Base-by-base conservation (phyloP, 2,797 vertebrate species). In the Peromyscus melanophrys region DNA sequence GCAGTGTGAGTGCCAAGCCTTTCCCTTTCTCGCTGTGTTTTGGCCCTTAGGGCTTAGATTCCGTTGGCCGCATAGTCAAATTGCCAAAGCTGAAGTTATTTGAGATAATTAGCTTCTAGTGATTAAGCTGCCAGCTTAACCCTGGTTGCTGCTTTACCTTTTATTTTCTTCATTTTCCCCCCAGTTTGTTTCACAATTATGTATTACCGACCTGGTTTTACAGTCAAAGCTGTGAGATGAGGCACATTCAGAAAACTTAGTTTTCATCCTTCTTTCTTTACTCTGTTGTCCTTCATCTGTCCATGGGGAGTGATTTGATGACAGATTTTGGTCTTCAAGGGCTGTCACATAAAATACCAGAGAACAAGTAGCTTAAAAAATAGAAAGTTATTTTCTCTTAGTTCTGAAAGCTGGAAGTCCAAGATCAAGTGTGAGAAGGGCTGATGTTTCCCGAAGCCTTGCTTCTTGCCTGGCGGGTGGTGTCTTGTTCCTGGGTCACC, bases 51-150 rank as follows among this genome's bases (percentile, higher is more conserved):
- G 84, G 65, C 65, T 71, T 87, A 87, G 46, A 55, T 71, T 52
- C 34, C 1, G 23, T 59, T 89, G 78, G 65, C 5, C 59, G 43
- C 25, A 61, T 4, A 57, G 92, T 83, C 61, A 55, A 55, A 90
- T 92, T n/a, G 73, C 40, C 31, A 90, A 82, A 63, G 73, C 69
- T 65, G 93, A 82, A 52, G 73, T 46, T 93, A 90, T 76, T 78
- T 65, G 57, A 63, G 73, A 76, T 95, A 67, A 83, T 46, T 85
- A 4, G 46, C 65, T 40, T 80, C 37, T 27, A 85, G 34, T 55
- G 73, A 65, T 9, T 63, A 92, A 89, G 75, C 27, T 25, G n/a
- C 49, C 34, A 88, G 23, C 21, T 31, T 69, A 40, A 46, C 83
- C 61, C 37, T n/a, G 21, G 31, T 57, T 80, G 77, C 46, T 75